Percentiles rank a stretch among this genome's conserved stretches.
Conservation (phyloP, 2,797 vertebrate species). For the Sebastes taczanowskii region DNA sequence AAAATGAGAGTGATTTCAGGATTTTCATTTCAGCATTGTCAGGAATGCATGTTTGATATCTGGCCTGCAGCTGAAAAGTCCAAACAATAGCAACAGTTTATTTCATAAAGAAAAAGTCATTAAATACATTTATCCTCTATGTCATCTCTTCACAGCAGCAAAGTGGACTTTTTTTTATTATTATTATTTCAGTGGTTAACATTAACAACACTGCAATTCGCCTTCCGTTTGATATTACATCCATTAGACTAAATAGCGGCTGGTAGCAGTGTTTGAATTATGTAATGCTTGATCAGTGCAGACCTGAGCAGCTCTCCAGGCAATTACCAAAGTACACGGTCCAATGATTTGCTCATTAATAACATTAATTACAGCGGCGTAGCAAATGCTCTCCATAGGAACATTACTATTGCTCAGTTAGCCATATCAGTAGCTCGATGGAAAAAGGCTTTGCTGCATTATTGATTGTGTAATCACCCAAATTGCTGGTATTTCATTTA, state of each 20-base stretch:
- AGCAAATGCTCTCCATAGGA: conserved; percentile 55
- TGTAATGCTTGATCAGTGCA: conserved; percentile 61
- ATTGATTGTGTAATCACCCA: conserved; percentile 44
- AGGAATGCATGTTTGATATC: not conserved
- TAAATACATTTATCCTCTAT: not conserved
- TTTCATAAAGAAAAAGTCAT: not conserved
- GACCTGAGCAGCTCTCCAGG: conserved; percentile 53
- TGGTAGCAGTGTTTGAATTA: conserved; percentile 63
- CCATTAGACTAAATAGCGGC: conserved; percentile 53
- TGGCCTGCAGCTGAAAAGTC: not conserved
- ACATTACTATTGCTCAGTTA: conserved; percentile 57
- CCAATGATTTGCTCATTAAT: conserved; percentile 66
- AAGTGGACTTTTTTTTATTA: not conserved
- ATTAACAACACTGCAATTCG: conserved; percentile 20
- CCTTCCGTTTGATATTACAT: conserved; percentile 28
- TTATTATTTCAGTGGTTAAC: not conserved
- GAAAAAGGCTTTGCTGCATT: conserved; percentile 38
- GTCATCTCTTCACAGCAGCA: not conserved
- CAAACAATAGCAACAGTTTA: not conserved
- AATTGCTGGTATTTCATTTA: conserved; percentile 19
- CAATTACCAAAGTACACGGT: conserved; percentile 71
- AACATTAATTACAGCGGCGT: conserved; percentile 59
- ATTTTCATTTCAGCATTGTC: not conserved
- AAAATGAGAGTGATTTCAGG: too few species aligned
- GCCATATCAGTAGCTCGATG: conserved; percentile 53